Evolutionary conservation across 2,888 invertebrate species (phyloP).

Genomic region (Pyralis farinalis): DNA sequence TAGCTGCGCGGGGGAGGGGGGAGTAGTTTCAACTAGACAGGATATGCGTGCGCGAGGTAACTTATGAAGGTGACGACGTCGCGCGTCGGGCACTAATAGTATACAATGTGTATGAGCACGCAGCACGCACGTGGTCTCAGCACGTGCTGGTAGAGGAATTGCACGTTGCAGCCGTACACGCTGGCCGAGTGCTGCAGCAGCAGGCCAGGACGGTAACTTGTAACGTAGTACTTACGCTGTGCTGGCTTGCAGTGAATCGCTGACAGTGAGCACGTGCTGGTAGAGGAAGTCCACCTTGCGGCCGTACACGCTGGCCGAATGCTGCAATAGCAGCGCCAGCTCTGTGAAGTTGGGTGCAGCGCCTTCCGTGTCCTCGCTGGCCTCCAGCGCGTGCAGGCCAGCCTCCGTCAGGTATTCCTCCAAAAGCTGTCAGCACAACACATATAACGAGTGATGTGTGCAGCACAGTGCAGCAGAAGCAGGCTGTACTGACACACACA

Average conservation of each 20-base stretch:
- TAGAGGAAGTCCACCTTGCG: conserved; percentile 86
- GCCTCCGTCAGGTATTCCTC: conserved; percentile 80
- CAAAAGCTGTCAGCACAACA: conserved; percentile 61
- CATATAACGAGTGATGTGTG: too few species aligned
- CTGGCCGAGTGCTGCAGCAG: conserved; percentile 86
- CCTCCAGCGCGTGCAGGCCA: conserved; percentile 54
- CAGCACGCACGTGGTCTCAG: conserved; percentile 44
- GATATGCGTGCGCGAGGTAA: too few species aligned
- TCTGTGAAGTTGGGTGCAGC: conserved; percentile 85
- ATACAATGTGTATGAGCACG: conserved; percentile 38
- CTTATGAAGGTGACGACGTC: too few species aligned
- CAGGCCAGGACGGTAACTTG: conserved; percentile 89
- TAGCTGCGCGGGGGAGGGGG: too few species aligned
- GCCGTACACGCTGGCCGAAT: conserved; percentile 85
- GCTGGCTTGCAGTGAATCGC: conserved; percentile 47
- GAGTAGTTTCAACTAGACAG: too few species aligned
- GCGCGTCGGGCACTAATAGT: too few species aligned
- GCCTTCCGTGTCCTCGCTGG: conserved; percentile 26
- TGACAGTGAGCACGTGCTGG: conserved; percentile 50
- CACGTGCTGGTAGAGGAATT: conserved; percentile 77
- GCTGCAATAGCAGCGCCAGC: conserved; percentile 88
- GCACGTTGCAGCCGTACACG: conserved; percentile 88
- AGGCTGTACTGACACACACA: too few species aligned
- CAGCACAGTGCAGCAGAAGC: too few species aligned
- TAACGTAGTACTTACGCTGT: conserved; percentile 33